Evolutionary conservation across 2,888 invertebrate genomes (phyloP).

Genomic region (Poecilobothrus nobilitatus): DNA sequence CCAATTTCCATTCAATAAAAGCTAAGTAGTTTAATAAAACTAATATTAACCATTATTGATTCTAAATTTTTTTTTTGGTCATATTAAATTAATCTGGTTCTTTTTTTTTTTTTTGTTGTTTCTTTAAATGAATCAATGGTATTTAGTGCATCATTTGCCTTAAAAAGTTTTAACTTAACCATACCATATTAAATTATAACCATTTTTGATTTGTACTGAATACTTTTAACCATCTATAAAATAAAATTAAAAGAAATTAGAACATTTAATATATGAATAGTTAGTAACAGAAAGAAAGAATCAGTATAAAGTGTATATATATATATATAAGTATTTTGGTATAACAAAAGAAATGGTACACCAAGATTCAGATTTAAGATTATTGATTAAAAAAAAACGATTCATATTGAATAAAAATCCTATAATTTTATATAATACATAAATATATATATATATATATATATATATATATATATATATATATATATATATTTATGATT

Average conservation of each 20-base stretch:
- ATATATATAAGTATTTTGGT: no score
- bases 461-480: no score
- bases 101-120: background rate
- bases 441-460: no score
- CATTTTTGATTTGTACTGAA: background rate
- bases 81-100: background rate
- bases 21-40: no score
- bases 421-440: background rate
- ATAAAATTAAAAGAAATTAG: background rate
- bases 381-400: background rate
- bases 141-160: background rate
- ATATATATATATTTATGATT: no score
- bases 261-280: background rate
- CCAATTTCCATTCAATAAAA: no score
- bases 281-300: background rate
- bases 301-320: background rate
- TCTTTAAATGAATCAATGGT: background rate
- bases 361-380: no score
- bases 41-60: no score
- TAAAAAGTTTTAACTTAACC: background rate
- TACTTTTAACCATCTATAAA: background rate
- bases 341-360: no score
- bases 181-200: background rate
- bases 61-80: background rate
- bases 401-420: background rate